Evolutionary conservation across 2,797 vertebrate species (phyloP).

Genomic region (Chaetophractus vellerosus): DNA sequence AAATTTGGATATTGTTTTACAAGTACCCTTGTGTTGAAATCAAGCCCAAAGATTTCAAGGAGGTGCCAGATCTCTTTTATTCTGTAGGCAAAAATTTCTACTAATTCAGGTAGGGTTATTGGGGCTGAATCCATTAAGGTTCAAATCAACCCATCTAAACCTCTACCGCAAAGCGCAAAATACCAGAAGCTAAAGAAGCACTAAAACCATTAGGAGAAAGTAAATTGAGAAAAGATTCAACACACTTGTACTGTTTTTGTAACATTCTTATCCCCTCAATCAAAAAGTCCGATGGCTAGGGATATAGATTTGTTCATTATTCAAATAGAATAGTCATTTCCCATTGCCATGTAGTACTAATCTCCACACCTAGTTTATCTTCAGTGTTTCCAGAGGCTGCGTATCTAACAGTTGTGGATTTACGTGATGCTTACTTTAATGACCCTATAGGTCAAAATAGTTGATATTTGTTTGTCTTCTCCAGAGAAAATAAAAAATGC

Average conservation of each 20-base stretch:
- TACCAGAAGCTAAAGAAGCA: neutral
- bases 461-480: constrained; percentile 3
- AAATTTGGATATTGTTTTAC: neutral
- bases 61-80: neutral
- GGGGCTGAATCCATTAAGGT: neutral
- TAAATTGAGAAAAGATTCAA: neutral
- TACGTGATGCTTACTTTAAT: constrained; percentile 7
- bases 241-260: neutral
- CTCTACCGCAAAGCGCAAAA: neutral
- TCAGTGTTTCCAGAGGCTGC: neutral
- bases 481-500: neutral
- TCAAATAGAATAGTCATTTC: neutral
- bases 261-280: neutral
- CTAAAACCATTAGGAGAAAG: neutral
- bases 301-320: neutral
- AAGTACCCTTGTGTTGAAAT: neutral
- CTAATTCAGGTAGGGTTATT: neutral
- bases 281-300: neutral
- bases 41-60: neutral
- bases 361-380: neutral
- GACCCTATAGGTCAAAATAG: neutral
- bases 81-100: constrained; percentile 19
- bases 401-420: neutral
- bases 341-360: neutral
- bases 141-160: neutral